Conservation (phyloP, 2,797 vertebrate genomes). For the Silurus aristotelis region DNA sequence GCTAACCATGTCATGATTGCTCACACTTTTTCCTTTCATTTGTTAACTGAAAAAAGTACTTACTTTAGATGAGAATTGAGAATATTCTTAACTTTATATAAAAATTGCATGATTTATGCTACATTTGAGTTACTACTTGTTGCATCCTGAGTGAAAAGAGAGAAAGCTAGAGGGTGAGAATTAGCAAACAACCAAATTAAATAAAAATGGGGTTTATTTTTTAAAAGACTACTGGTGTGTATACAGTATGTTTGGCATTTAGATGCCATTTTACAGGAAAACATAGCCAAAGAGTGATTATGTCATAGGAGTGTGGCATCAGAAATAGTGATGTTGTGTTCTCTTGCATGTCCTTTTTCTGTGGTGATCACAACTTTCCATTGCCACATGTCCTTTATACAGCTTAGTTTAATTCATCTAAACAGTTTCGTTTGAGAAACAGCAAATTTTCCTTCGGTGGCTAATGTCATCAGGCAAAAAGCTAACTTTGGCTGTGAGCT, state of each 20-base stretch:
- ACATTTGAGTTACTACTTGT: background rate
- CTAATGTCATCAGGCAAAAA: constrained; percentile 32
- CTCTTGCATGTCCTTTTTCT: background rate
- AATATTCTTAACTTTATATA: background rate
- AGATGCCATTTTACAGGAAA: background rate
- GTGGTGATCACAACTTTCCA: constrained; percentile 19
- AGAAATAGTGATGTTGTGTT: background rate
- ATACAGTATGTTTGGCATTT: background rate
- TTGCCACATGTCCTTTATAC: constrained; percentile 9
- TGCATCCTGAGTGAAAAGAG: background rate
- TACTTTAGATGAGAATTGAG: background rate
- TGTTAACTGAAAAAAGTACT: background rate
- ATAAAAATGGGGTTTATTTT: background rate
- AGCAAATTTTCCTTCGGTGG: constrained; percentile 19
- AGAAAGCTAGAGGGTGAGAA: background rate
- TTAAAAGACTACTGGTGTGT: background rate
- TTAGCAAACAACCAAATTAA: background rate
- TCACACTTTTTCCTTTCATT: background rate
- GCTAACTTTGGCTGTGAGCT: constrained; percentile 8
- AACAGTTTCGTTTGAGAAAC: constrained; percentile 32
- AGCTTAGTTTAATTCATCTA: constrained; percentile 19
- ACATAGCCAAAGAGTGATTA: background rate
- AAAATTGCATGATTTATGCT: background rate
- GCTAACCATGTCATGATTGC: background rate
- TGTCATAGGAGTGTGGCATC: background rate